Evolutionary conservation across 2,797 vertebrate genomes (phyloP).

Genomic region (Hippoglossus hippoglossus): DNA sequence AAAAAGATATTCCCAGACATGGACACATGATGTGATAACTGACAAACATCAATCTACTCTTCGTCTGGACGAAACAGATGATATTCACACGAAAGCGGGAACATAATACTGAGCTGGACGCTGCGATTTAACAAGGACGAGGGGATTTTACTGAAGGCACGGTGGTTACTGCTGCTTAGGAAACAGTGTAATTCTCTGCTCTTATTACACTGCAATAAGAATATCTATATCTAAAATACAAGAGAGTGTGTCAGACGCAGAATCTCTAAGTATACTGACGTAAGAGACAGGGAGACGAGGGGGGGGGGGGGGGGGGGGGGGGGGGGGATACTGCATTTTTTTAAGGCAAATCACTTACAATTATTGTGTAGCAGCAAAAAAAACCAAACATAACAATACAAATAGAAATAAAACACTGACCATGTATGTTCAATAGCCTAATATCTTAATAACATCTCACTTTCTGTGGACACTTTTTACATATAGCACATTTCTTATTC

Average conservation of each 20-base stretch:
- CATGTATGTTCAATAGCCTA: slow-evolving; percentile 87
- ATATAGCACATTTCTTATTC: slow-evolving; percentile 85
- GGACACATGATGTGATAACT: slow-evolving; percentile 14
- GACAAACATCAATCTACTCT: slow-evolving; percentile 32
- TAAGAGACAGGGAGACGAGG: slow-evolving; percentile 39
- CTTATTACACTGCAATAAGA: slow-evolving; percentile 44
- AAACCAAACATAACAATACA: slow-evolving; percentile 59
- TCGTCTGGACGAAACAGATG: slow-evolving; percentile 37
- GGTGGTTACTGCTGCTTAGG: slow-evolving; percentile 60
- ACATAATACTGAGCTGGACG: slow-evolving; percentile 71
- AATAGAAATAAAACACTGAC: slow-evolving; percentile 84
- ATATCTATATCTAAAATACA: slow-evolving; percentile 17
- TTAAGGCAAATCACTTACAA: slow-evolving; percentile 85
- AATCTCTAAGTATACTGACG: slow-evolving; percentile 24
- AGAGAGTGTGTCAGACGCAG: slow-evolving; percentile 48
- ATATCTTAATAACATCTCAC: slow-evolving; percentile 84
- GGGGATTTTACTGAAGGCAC: slow-evolving; percentile 73
- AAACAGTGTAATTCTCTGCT: slow-evolving; percentile 52
- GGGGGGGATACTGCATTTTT: slow-evolving; percentile 82
- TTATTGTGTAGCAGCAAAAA: slow-evolving; percentile 86
- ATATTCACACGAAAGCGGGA: slow-evolving; percentile 51
- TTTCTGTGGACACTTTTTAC: slow-evolving; percentile 80
- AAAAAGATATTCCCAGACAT: neutral
- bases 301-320: slow-evolving; percentile 66
- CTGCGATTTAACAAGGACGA: slow-evolving; percentile 34